Percentiles rank a stretch among this genome's conserved stretches.
Conservation (phyloP, 2,888 invertebrate genomes). For the Dysmachus trigonus region DNA sequence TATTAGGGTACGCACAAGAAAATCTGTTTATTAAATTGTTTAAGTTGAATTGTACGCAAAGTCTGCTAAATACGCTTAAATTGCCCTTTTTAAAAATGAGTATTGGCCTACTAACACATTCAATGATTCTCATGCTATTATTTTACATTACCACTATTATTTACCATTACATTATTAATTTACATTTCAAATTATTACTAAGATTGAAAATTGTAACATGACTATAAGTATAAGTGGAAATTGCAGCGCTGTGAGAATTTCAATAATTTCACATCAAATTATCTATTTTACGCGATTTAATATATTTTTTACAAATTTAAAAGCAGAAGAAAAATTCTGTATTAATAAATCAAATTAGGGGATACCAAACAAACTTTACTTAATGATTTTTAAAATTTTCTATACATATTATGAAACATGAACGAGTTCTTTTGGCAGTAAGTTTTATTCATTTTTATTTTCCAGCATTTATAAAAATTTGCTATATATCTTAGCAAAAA, state of each 20-base stretch:
- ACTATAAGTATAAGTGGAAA: background rate
- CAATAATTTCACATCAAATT: background rate
- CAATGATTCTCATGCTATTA: background rate
- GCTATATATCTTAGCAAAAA: too few species aligned
- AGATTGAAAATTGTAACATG: background rate
- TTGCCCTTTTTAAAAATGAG: background rate
- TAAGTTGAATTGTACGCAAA: slow-evolving; percentile 16
- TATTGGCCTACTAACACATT: background rate
- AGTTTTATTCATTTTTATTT: background rate
- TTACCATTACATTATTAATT: background rate
- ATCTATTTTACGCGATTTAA: background rate
- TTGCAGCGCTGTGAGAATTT: background rate
- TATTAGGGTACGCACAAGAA: background rate
- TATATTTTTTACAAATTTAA: background rate
- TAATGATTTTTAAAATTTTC: background rate
- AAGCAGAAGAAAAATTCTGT: background rate
- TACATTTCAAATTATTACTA: background rate
- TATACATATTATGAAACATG: background rate
- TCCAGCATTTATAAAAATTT: too few species aligned
- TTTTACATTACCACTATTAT: background rate
- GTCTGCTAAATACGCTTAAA: background rate
- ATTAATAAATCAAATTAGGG: background rate
- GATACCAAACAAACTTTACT: background rate
- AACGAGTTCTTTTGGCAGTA: background rate
- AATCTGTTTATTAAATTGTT: background rate